Evolutionary conservation across 1,140 invertebrate genomes (phyloP).

Genomic region (Brachionus asplanchnoidis): DNA sequence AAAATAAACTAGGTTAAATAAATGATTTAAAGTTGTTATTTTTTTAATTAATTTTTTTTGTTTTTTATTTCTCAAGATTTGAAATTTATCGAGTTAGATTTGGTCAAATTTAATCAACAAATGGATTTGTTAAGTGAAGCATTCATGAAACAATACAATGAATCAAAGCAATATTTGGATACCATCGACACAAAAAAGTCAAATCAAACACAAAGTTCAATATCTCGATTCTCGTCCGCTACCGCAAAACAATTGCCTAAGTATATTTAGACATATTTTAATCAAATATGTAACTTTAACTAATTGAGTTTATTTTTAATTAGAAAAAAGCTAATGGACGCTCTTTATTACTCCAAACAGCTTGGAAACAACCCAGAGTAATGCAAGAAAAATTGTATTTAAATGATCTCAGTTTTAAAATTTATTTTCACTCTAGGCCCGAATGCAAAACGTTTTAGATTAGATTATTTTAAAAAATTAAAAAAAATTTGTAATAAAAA

Average conservation of each 20-base stretch:
- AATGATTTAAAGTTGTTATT: neutral
- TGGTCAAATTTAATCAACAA: neutral
- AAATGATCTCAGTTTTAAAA: neutral
- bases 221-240: neutral
- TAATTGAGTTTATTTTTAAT: neutral
- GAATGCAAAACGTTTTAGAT: constrained; percentile 16
- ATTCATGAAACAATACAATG: neutral
- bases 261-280: neutral
- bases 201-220: neutral
- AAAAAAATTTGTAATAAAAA: neutral
- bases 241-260: neutral
- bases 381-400: neutral
- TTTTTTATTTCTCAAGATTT: constrained; percentile 8
- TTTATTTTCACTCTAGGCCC: neutral
- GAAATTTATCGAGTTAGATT: neutral
- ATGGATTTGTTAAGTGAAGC: neutral
- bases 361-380: constrained; percentile 18
- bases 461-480: neutral
- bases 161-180: constrained; percentile 16
- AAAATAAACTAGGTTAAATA: constrained; percentile 20
- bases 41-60: neutral
- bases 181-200: neutral
- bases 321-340: constrained; percentile 11
- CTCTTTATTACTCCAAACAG: constrained; percentile 27
- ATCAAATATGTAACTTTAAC: neutral